phyloP scores from a whole-genome alignment of 2,888 invertebrate species.

The Sycophila texana region DNA sequence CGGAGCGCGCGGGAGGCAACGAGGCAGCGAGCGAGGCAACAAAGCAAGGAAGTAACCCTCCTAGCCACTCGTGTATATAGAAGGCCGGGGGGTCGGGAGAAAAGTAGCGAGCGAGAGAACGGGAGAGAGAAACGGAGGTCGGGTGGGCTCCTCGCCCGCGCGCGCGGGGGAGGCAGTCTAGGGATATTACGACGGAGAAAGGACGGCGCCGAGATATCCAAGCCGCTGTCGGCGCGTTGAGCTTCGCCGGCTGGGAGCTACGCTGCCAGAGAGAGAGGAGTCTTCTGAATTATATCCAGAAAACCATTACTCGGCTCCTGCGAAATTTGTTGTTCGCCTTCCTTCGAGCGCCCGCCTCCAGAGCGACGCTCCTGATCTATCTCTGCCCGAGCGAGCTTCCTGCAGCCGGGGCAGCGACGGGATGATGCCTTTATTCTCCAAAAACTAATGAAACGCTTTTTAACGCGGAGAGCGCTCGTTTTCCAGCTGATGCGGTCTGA shows the following conservation, averaged over 20 bases:
- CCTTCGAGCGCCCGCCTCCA: background rate
- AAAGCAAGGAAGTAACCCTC: slow-evolving; percentile 51
- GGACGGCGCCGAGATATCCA: slow-evolving; percentile 72
- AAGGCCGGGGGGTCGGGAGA: slow-evolving; percentile 1
- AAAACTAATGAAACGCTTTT: too few species aligned
- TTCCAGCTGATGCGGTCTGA: background rate
- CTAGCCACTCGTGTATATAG: slow-evolving; percentile 2
- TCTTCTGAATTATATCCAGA: slow-evolving; percentile 60
- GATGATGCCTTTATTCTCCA: too few species aligned
- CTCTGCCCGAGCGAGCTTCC: too few species aligned
- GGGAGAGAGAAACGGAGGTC: slow-evolving; percentile 55
- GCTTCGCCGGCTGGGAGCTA: slow-evolving; percentile 58
- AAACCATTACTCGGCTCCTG: slow-evolving; percentile 19
- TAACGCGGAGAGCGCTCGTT: background rate
- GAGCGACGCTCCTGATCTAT: too few species aligned
- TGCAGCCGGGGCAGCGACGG: too few species aligned
- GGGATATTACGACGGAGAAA: slow-evolving; percentile 72
- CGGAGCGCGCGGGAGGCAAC: slow-evolving; percentile 43
- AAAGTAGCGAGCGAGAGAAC: background rate
- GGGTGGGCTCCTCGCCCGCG: slow-evolving; percentile 34
- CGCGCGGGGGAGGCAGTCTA: slow-evolving; percentile 64
- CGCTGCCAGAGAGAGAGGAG: slow-evolving; percentile 59
- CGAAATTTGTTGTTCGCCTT: slow-evolving; percentile 4
- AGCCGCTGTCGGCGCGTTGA: slow-evolving; percentile 55
- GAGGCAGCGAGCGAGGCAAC: slow-evolving; percentile 20